These are phyloP conservation scores for Mustelus asterias DNA, from an alignment of 2,113 vertebrate species.

Conservation along the genomic window DNA sequence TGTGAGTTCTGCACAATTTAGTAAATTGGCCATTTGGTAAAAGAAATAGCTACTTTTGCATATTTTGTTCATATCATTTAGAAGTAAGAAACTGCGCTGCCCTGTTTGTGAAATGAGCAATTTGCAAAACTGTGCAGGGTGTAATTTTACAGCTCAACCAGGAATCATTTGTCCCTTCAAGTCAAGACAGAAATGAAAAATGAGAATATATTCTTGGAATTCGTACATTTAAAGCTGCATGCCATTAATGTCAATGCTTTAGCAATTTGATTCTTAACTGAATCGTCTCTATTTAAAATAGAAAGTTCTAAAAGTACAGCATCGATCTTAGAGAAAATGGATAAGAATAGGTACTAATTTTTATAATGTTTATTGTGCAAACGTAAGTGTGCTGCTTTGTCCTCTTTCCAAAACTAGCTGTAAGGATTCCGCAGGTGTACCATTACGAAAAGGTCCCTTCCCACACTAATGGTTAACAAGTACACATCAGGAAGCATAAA, in stretches of 20 bases:
- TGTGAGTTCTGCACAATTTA: constrained; percentile 17
- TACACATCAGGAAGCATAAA: constrained; percentile 11
- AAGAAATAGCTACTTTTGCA: constrained; percentile 2
- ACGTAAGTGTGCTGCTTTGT: neutral
- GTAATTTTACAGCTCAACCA: neutral
- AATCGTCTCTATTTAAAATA: neutral
- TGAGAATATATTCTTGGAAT: neutral
- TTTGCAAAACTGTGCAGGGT: neutral
- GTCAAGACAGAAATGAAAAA: neutral
- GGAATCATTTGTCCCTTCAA: neutral
- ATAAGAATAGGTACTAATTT: neutral
- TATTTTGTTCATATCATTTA: constrained; percentile 6
- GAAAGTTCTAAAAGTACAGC: neutral
- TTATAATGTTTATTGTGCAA: neutral
- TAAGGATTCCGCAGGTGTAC: constrained; percentile 9
- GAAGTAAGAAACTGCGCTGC: neutral
- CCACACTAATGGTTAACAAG: neutral
- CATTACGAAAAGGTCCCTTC: neutral
- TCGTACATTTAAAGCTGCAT: neutral
- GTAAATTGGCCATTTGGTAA: neutral
- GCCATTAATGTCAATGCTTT: neutral
- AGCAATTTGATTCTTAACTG: constrained; percentile 4
- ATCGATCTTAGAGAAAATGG: neutral
- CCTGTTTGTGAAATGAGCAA: neutral
- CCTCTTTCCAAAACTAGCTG: neutral